Evolutionary conservation across 2,113 vertebrate species (phyloP), one percentile per base, ranked within the genome.

Genomic region (Brevimyrus niger): DNA sequence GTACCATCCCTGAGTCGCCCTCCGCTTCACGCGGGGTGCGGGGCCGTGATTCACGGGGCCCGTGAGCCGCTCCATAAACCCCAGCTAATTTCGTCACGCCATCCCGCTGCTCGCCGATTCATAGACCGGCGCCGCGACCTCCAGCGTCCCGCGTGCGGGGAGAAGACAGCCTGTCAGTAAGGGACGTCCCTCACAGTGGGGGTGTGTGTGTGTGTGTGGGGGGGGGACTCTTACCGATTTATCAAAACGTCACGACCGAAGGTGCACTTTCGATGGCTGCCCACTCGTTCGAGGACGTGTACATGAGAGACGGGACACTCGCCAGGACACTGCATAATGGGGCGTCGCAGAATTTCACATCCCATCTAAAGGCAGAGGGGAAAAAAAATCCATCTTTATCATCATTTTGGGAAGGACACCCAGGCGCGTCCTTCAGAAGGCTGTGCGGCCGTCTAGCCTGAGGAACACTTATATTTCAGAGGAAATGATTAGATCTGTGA

Each of bases 51-150:
- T 91, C 91, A 94, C 92, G 73, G 27, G 91, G 86, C 87, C 38
- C 88, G 88, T 80, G 2, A 87, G 42, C 89, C 86, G 48, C 89
- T 91, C 83, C 87, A 90, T 91, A 92, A 95, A 94, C 65, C 89
- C 35, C 47, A 90, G 92, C 89, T 93, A 93, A 95, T 94, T 94
- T 92, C 92, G 90, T 95, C 90, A 89, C 94, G 94, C 95, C 94
- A 91, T 94, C 94, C 91, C 90, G 89, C 93, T 91, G 92, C 91
- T 93, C 94, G 92, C 73, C 95, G 93, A 95, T 95, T 94, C 93
- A 94, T 93, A 92, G 91, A 92, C 93, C 91, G 89, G 91, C 92
- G 27, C 27, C 6, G 27, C 87, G 51, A 38, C 38, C 87, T 44
- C 19, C 51, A 7, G 31, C 50, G 6, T 35, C 86, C 86, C 51